These are phyloP conservation scores for Melanocharis versteri DNA, from an alignment of 2,113 vertebrate species.

Conservation along the genomic window DNA sequence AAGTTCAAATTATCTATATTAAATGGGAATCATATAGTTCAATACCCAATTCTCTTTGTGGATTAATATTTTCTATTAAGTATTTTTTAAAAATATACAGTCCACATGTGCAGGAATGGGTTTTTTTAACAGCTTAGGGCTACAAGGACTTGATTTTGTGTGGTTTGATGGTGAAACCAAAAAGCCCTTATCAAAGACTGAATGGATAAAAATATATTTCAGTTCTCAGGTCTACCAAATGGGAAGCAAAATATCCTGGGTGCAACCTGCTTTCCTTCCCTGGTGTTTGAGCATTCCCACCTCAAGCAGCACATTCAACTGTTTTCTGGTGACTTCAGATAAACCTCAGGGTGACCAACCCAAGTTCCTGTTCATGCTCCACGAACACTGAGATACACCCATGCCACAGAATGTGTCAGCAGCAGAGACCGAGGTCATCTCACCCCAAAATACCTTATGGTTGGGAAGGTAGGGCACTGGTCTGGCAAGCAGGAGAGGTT, in stretches of 20 bases:
- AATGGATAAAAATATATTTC: neutral
- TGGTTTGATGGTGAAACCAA: neutral
- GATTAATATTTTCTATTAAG: neutral
- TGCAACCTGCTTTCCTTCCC: neutral
- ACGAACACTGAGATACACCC: neutral
- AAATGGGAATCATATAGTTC: neutral
- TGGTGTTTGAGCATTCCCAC: neutral
- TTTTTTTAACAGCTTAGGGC: neutral
- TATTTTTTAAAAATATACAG: neutral
- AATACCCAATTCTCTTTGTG: neutral
- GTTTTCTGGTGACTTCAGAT: neutral
- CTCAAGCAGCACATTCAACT: neutral
- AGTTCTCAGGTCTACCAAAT: neutral
- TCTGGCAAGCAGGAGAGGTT: neutral
- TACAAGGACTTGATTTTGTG: neutral
- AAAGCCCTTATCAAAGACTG: neutral
- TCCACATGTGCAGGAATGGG: neutral
- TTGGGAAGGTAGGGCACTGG: neutral
- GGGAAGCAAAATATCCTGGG: neutral
- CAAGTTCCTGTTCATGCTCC: neutral
- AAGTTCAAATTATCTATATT: neutral
- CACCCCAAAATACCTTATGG: neutral
- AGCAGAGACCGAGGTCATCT: neutral
- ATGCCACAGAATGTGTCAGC: neutral
- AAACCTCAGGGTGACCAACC: neutral